Conservation (phyloP, 2,113 vertebrate genomes). For the Pholis gunnellus region DNA sequence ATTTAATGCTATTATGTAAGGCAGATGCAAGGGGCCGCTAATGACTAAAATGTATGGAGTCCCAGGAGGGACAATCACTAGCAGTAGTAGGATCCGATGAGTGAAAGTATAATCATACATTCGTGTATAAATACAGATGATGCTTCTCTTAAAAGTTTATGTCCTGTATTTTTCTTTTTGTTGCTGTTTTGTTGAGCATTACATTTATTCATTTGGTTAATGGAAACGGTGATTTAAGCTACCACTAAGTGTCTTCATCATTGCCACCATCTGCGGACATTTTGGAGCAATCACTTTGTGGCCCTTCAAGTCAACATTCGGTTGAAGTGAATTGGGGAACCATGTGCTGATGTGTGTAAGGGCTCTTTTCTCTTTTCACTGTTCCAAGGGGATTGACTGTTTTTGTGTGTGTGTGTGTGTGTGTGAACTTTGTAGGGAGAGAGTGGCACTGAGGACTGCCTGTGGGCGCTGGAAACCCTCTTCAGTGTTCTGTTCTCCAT, state of each 20-base stretch:
- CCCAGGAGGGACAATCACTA: background rate
- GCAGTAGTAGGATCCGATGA: background rate
- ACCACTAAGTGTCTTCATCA: background rate
- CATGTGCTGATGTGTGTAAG: constrained; percentile 24
- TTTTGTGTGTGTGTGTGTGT: constrained; percentile 21
- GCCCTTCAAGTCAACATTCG: constrained; percentile 12
- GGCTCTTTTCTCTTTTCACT: constrained; percentile 38
- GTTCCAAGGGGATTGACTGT: constrained; percentile 40
- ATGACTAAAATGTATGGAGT: background rate
- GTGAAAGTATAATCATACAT: background rate
- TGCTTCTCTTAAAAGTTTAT: background rate
- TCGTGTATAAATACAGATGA: background rate
- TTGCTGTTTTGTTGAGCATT: background rate
- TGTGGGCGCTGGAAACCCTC: constrained; percentile 94
- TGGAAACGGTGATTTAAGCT: constrained; percentile 5
- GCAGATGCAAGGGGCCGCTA: background rate
- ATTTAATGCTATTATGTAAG: background rate
- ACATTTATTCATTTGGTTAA: background rate
- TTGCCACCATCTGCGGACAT: constrained; percentile 6
- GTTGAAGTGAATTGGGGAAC: constrained; percentile 6
- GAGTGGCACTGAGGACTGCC: constrained; percentile 91
- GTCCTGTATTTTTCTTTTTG: background rate
- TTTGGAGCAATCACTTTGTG: constrained; percentile 25
- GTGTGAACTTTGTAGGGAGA: constrained; percentile 88
- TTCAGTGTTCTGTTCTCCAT: constrained; percentile 96